Base-by-base conservation (phyloP, 2,797 vertebrate species). In the Potorous gilbertii region DNA sequence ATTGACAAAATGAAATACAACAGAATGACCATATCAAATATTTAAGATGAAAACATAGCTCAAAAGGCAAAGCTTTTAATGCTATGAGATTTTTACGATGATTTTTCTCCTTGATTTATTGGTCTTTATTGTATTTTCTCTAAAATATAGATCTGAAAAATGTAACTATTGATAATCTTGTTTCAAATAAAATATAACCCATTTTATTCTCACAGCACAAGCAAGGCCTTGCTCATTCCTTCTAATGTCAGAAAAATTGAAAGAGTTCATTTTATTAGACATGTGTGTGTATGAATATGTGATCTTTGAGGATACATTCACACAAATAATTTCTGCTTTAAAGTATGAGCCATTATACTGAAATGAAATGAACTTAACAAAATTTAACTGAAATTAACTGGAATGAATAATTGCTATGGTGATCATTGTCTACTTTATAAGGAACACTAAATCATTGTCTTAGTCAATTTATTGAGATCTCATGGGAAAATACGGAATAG, bases 61-160 rank as follows among this genome's bases (percentile, higher is more conserved):
- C 55, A 93, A 91, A 74, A 93, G 34, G 55, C 91, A 56, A 91
- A 96, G 31, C 0, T 57, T 92, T 92, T 94, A 96, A 92, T 54
- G 52, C 59, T 93, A 55, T 50, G 55, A 94, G 55, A 54, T 62
- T 92, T 96, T 94, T 89, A 92, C 56, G 87, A 94, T 46, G 74
- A 81, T 95, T 90, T 62, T 34, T 91, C 93, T 55, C 55, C 46
- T 59, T 94, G 91, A 92, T 93, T 93, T 96, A 96, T 94, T 93
- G 54, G 28, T 24, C 29, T 50, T 93, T 94, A 50, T 95, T 57
- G 92, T n/a, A 93, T 93, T 90, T 31, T 56, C 90, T 96, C 91
- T 56, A 94, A 87, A 89, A 96, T 46, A 81, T 81, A 96, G 6
- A 27, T 40, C 74, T 92, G 0, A 52, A 57, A 96, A 93, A 81